Base-by-base conservation (phyloP, 2,888 invertebrate species). In the Heteropelma amictum region DNA sequence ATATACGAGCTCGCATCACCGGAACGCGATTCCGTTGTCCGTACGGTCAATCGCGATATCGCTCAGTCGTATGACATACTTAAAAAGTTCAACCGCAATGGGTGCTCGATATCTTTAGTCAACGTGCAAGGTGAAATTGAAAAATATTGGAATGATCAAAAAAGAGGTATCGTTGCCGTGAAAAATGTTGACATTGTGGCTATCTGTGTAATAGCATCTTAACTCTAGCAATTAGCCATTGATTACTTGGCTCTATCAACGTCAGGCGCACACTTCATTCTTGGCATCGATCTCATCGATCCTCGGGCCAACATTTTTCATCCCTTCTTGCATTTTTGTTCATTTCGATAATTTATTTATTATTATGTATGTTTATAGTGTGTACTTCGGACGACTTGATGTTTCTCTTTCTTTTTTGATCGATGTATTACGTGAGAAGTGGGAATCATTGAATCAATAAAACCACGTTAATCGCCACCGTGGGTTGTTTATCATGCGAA, bases 301-400 rank as follows among this genome's bases (percentile, higher is more conserved):
- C 38, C n/a, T 30, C 10, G 21, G 10, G n/a, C 14, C 21, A 33
- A 30, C 12, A 35, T 10, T 33, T 6, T 47, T 26, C 35, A 33
- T 70, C 51, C 58, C 64, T 49, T 42, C 12, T 7, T 26, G 3
- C 14, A 23, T 30, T 42, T 47, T 51, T 12, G 12, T 49, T 17
- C 1, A 21, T 38, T 28, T 54, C 19, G 26, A 21, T 26, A 12
- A 12, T 33, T 53, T 54, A 58, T 68, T 68, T 47, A 47, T 61
- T 60, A n/a, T 38, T 30, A 60, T 70, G 51, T 67, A 63, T 69
- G 38, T 45, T 35, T 42, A 63, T 76, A 80, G 0, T 77, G 79
- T 80, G 80, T 81, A 79, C 77, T n/a, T n/a, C n/a, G n/a, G n/a
- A 79, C 79, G 78, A 58, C 77, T 67, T 76, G n/a, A n/a, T n/a